These are phyloP conservation scores for Myanophis thanlyinensis DNA, from an alignment of 2,113 vertebrate species.

Conservation along the genomic window DNA sequence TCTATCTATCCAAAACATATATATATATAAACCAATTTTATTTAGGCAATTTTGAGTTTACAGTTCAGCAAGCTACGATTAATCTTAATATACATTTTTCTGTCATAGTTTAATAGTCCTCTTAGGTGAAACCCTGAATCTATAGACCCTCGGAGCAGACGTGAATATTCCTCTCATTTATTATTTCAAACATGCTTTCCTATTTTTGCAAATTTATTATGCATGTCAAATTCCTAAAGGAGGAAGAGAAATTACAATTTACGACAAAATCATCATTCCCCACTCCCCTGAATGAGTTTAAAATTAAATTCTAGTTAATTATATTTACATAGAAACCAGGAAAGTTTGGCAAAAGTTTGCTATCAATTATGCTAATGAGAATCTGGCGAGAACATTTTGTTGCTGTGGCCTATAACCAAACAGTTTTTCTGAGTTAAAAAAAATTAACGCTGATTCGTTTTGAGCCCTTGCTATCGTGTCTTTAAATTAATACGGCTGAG, in stretches of 20 bases:
- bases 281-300: background rate
- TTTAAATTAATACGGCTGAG: background rate
- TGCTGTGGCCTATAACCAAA: background rate
- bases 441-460: constrained; percentile 12
- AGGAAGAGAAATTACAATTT: background rate
- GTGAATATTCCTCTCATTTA: background rate
- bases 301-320: constrained; percentile 26
- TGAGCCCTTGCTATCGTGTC: constrained; percentile 7
- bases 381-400: background rate
- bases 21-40: background rate
- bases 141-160: background rate
- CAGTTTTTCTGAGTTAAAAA: constrained; percentile 29
- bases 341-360: background rate
- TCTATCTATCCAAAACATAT: background rate
- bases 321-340: background rate
- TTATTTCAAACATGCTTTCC: background rate
- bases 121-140: background rate
- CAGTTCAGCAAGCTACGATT: background rate
- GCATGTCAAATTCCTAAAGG: background rate
- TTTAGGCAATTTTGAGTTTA: too few relatives aligned
- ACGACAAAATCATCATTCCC: background rate
- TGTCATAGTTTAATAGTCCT: background rate
- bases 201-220: background rate
- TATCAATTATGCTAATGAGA: constrained; percentile 11
- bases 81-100: background rate